Evolutionary conservation across 2,113 vertebrate genomes (phyloP).

Genomic region (Brienomyrus brachyistius): DNA sequence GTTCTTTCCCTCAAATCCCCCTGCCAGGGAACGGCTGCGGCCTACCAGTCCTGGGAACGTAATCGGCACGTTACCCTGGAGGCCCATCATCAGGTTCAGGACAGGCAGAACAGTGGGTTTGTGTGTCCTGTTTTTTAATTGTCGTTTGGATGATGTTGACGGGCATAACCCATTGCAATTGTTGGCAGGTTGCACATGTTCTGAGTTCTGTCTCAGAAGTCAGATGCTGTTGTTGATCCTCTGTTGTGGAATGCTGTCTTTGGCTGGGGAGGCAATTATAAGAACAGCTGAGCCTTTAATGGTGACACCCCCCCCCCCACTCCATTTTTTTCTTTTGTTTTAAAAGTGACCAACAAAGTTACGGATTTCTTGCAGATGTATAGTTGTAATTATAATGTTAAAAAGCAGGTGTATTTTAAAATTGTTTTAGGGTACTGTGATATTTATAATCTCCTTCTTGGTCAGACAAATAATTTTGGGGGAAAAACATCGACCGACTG

Average conservation of each 20-base stretch:
- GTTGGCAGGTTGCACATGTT: neutral
- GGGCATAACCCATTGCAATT: neutral
- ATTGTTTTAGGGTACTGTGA: no score
- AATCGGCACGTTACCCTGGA: neutral
- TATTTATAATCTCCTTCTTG: neutral
- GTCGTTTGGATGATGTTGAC: neutral
- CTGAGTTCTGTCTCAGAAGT: conserved; percentile 16
- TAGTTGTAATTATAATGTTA: neutral
- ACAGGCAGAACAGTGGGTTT: neutral
- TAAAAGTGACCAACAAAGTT: neutral
- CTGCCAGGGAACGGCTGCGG: conserved; percentile 8
- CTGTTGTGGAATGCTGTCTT: conserved; percentile 43
- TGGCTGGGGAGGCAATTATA: conserved; percentile 38
- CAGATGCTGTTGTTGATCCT: conserved; percentile 23
- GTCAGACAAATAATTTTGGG: neutral
- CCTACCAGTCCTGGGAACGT: conserved; percentile 15
- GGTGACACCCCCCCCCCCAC: neutral
- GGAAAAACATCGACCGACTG: neutral
- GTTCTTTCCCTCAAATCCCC: conserved; percentile 6
- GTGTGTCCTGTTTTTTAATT: neutral
- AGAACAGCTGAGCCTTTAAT: conserved; percentile 51
- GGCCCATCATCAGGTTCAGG: neutral
- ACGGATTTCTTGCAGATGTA: neutral
- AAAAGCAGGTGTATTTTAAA: no score
- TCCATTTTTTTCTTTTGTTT: neutral